phyloP scores from a whole-genome alignment of 2,797 vertebrate genomes.

The Thaleichthys pacificus region DNA sequence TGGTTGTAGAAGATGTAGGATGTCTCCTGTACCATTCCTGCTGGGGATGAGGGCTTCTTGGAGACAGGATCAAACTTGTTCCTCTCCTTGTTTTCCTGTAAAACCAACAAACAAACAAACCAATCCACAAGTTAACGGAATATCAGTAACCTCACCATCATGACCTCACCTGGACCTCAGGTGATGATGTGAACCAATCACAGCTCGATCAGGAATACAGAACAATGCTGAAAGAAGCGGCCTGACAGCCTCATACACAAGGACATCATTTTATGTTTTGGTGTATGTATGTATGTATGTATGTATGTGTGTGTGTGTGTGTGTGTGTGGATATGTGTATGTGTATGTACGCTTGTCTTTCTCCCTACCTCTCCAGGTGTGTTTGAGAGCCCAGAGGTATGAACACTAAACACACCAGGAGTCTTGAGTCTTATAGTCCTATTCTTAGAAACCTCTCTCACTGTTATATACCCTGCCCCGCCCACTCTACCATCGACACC shows the following conservation, averaged over 20 bases:
- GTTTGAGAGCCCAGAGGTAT: constrained; percentile 1
- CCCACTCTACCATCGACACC: constrained; percentile 23
- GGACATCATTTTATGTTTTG: neutral
- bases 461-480: constrained; percentile 64
- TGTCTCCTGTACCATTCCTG: constrained; percentile 70
- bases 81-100: constrained; percentile 65
- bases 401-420: constrained; percentile 23
- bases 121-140: neutral
- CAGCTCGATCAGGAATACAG: neutral
- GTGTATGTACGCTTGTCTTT: neutral
- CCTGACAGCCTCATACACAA: neutral
- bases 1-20: neutral
- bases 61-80: constrained; percentile 46
- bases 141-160: neutral
- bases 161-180: neutral
- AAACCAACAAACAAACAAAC: constrained; percentile 21
- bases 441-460: constrained; percentile 62
- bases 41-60: constrained; percentile 46
- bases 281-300: neutral
- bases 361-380: neutral
- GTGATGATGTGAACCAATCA: neutral
- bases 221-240: neutral
- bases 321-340: neutral
- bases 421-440: constrained; percentile 41
- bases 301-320: neutral